Evolutionary conservation across 1,140 invertebrate genomes (phyloP).

Genomic region (Thaumetopoea pityocampa): DNA sequence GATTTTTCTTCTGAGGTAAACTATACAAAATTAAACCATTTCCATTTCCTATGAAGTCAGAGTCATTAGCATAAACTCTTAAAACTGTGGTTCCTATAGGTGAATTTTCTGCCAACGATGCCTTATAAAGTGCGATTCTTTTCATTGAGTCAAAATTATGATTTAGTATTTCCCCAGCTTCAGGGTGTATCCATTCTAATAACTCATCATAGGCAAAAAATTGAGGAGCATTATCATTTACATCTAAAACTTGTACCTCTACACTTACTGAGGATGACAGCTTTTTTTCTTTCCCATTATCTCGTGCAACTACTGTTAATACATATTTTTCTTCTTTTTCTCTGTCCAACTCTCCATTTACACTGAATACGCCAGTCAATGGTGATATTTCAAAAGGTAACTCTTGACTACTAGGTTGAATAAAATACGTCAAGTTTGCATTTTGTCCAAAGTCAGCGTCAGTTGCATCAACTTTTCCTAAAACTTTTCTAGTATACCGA

Average conservation of each 20-base stretch:
- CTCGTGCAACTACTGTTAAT: conserved; percentile 85
- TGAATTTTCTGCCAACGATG: conserved; percentile 81
- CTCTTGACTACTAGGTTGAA: conserved; percentile 77
- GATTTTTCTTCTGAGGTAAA: conserved; percentile 78
- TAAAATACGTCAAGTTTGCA: conserved; percentile 84
- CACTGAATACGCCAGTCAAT: conserved; percentile 84
- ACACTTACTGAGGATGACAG: conserved; percentile 85
- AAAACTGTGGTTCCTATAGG: conserved; percentile 82
- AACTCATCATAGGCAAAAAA: conserved; percentile 84
- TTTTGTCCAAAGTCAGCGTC: conserved; percentile 88
- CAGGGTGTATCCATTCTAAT: conserved; percentile 66
- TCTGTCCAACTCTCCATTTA: conserved; percentile 86
- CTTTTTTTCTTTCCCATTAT: conserved; percentile 78
- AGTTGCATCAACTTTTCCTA: conserved; percentile 85
- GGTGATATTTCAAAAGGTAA: conserved; percentile 85
- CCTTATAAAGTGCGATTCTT: conserved; percentile 82
- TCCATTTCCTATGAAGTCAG: conserved; percentile 88
- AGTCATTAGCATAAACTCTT: conserved; percentile 88
- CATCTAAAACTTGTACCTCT: conserved; percentile 86
- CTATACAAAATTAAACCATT: conserved; percentile 88
- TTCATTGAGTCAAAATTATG: conserved; percentile 74
- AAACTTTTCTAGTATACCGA: conserved; percentile 80
- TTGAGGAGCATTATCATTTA: conserved; percentile 86
- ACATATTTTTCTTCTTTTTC: conserved; percentile 84
- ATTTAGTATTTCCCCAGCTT: conserved; percentile 66